phyloP scores from a whole-genome alignment of 1,140 invertebrate species.

The Teleogryllus occipitalis region DNA sequence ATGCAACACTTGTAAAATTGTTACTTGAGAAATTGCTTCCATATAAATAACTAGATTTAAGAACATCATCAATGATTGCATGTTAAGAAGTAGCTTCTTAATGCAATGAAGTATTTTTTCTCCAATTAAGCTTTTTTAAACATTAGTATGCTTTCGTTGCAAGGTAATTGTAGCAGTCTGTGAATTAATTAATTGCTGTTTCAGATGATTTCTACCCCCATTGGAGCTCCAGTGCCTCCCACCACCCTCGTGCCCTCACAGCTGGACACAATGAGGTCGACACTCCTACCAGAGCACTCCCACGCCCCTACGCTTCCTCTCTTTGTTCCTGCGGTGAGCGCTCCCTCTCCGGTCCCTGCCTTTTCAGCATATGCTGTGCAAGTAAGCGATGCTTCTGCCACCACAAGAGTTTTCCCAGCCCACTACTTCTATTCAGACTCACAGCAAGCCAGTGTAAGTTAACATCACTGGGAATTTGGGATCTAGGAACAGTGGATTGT shows the following conservation, averaged over 20 bases:
- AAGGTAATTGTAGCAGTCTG: slow-evolving; percentile 14
- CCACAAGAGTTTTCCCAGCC: background rate
- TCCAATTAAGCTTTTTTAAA: slow-evolving; percentile 6
- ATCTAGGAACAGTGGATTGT: too few species aligned
- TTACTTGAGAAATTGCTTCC: background rate
- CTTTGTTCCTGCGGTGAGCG: background rate
- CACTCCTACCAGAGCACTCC: slow-evolving; percentile 21
- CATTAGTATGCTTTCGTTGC: background rate
- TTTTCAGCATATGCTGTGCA: slow-evolving; percentile 1
- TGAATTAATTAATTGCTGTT: slow-evolving; percentile 25
- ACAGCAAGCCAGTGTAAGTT: background rate
- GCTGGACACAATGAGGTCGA: slow-evolving; percentile 19
- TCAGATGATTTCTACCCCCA: slow-evolving; percentile 52
- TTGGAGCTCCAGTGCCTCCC: slow-evolving; percentile 37
- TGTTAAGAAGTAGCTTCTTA: slow-evolving; percentile 8
- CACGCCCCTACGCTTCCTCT: slow-evolving; percentile 26
- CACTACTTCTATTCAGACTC: background rate
- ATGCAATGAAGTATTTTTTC: slow-evolving; percentile 11
- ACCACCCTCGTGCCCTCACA: slow-evolving; percentile 29
- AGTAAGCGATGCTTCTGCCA: background rate
- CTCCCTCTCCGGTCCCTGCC: background rate
- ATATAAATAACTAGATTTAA: slow-evolving; percentile 11
- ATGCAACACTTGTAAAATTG: background rate
- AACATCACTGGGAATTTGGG: background rate
- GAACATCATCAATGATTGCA: slow-evolving; percentile 6